A percentile compares a stretch with the other conserved stretches of the same genome.
Conservation (phyloP, 2,113 vertebrate genomes). For the Zosterops lateralis region DNA sequence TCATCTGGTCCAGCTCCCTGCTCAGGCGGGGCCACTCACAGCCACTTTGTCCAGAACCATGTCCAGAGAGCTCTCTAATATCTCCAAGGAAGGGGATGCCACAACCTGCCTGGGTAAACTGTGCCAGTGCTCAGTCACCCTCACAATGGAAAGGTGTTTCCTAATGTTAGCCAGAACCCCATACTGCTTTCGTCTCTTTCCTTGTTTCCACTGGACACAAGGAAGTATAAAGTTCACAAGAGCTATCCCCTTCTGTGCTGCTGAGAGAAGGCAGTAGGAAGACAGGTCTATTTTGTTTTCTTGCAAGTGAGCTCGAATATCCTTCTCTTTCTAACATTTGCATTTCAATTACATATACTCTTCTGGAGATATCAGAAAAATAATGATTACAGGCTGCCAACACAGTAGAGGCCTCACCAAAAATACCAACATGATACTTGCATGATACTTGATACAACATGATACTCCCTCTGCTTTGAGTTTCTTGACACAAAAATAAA, state of each 20-base stretch:
- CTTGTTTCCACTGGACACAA: background rate
- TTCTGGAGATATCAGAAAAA: background rate
- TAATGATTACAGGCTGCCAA: background rate
- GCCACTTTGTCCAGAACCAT: background rate
- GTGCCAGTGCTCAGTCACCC: background rate
- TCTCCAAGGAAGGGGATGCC: background rate
- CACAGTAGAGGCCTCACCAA: background rate
- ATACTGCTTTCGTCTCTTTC: background rate
- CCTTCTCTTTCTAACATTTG: background rate
- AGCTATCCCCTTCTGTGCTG: background rate
- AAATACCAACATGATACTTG: background rate
- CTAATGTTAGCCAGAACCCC: background rate
- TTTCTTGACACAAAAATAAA: background rate
- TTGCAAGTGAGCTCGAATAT: background rate
- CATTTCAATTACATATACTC: background rate
- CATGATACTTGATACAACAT: background rate
- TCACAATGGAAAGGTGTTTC: background rate
- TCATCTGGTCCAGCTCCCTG: background rate
- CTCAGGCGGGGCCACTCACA: background rate
- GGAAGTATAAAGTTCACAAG: background rate
- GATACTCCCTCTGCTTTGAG: background rate
- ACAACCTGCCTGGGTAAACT: background rate
- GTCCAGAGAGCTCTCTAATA: background rate
- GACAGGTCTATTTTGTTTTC: background rate
- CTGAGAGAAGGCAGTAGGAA: background rate